Evolutionary conservation across 2,888 invertebrate genomes (phyloP).

Genomic region (Mesorhabditis spiculigera): DNA sequence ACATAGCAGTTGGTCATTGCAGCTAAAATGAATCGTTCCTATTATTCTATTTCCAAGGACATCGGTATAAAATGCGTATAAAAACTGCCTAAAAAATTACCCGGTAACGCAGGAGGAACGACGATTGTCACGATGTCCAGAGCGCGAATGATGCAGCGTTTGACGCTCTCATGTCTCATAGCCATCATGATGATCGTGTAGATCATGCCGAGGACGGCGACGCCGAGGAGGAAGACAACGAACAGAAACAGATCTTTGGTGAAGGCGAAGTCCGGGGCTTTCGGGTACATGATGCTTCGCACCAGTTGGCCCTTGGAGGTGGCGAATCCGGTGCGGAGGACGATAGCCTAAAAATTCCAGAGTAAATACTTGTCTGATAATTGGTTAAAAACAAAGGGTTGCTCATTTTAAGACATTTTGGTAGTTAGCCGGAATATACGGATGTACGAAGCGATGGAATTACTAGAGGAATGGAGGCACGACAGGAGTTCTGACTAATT

Average conservation of each 20-base stretch:
- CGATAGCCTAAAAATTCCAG: constrained; percentile 67
- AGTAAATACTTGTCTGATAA: no score
- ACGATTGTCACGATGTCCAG: constrained; percentile 88
- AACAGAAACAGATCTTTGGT: constrained; percentile 54
- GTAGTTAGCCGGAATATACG: no score
- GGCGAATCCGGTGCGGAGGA: constrained; percentile 71
- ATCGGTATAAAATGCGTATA: no score
- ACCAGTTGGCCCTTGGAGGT: constrained; percentile 70
- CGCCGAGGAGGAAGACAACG: constrained; percentile 29
- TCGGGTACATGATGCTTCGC: constrained; percentile 66
- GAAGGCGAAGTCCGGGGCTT: constrained; percentile 67
- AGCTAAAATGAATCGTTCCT: constrained; percentile 58
- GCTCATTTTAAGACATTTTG: no score
- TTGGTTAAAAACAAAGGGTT: no score
- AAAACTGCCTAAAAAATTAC: constrained; percentile 2
- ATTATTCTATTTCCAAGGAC: no score
- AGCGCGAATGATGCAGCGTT: constrained; percentile 69
- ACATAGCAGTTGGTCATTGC: constrained; percentile 64
- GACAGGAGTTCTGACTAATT: no score
- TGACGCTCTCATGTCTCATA: background rate
- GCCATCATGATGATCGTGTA: constrained; percentile 86
- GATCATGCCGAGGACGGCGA: constrained; percentile 32
- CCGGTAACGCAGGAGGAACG: constrained; percentile 83
- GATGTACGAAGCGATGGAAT: no score
- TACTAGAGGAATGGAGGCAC: no score